phyloP scores from a whole-genome alignment of 92 coral and sea anemone species.

The Desmophyllum pertusum region DNA sequence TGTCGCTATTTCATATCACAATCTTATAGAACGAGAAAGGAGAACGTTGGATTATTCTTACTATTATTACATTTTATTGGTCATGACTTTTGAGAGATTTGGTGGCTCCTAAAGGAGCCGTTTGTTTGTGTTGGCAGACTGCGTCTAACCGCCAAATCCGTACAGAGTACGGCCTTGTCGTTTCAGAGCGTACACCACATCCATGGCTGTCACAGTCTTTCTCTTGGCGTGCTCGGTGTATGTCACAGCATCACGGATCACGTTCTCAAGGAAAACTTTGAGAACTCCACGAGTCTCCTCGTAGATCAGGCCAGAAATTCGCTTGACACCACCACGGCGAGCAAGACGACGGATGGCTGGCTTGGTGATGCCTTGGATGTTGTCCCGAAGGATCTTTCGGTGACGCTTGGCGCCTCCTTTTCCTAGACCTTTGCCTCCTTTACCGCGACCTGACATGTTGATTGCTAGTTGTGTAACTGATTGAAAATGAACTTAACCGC shows the following conservation, averaged over 20 bases:
- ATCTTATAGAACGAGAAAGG: too few species aligned
- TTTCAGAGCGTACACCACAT: conserved; percentile 91
- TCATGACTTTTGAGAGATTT: conserved; percentile 41
- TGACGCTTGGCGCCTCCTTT: conserved; percentile 99
- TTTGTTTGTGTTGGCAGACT: conserved; percentile 40
- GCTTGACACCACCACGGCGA: conserved; percentile 93
- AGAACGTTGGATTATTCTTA: too few species aligned
- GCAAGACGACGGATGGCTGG: conserved; percentile 96
- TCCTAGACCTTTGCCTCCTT: conserved; percentile 99
- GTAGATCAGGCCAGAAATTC: conserved; percentile 83
- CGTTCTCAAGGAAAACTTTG: conserved; percentile 95
- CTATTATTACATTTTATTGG: too few species aligned
- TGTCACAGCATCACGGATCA: conserved; percentile 95
- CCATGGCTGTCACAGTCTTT: conserved; percentile 96
- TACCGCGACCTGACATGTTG: conserved; percentile 80
- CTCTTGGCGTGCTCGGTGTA: conserved; percentile 97
- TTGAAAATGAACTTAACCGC: background rate
- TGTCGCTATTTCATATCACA: too few species aligned
- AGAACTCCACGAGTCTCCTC: conserved; percentile 93
- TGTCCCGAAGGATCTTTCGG: conserved; percentile 66
- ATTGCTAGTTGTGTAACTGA: conserved; percentile 2
- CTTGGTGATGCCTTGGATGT: conserved; percentile 90
- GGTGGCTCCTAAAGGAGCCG: conserved; percentile 96
- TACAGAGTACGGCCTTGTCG: conserved; percentile 95
- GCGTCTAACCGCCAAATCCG: conserved; percentile 84